phyloP scores from a whole-genome alignment of 2,113 vertebrate species.

The Brachyhypopomus gauderio region DNA sequence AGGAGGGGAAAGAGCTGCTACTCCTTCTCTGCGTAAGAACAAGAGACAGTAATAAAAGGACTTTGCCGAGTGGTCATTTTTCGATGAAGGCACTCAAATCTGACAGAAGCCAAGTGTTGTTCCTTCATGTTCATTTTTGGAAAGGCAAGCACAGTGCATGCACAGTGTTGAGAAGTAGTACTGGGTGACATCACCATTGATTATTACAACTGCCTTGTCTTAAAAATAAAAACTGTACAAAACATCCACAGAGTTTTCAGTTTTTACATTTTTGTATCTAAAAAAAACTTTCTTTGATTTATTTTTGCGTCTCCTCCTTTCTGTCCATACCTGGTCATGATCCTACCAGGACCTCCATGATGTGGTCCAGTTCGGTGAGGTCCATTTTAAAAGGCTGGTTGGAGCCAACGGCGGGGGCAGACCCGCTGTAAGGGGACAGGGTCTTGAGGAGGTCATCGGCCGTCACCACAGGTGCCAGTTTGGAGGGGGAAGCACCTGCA shows the following conservation, averaged over 20 bases:
- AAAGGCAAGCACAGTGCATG: conserved; percentile 94
- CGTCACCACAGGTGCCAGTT: conserved; percentile 86
- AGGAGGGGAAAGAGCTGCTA: conserved; percentile 39
- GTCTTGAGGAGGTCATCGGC: conserved; percentile 96
- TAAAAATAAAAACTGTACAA: conserved; percentile 60
- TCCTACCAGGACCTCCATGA: conserved; percentile 98
- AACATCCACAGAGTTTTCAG: conserved; percentile 49
- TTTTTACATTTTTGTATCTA: conserved; percentile 60
- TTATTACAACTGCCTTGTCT: conserved; percentile 71
- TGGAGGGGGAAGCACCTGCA: conserved; percentile 73
- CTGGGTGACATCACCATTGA: conserved; percentile 70
- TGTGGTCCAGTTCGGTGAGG: conserved; percentile 98
- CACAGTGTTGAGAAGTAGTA: conserved; percentile 89
- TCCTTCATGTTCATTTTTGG: conserved; percentile 69
- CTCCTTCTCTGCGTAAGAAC: conserved; percentile 30
- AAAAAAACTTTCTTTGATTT: conserved; percentile 48
- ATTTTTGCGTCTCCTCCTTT: conserved; percentile 39
- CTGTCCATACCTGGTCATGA: conserved; percentile 76
- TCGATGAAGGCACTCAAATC: conserved; percentile 95
- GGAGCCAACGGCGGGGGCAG: conserved; percentile 84
- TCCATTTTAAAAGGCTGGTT: conserved; percentile 99
- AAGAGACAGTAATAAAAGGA: conserved; percentile 54
- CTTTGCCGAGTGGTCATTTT: conserved; percentile 86
- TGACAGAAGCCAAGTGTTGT: conserved; percentile 89
- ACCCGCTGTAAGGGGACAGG: conserved; percentile 82